Evolutionary conservation across 2,113 vertebrate species (phyloP), one percentile per base, ranked within the genome.

Genomic region (Lagopus leucura): DNA sequence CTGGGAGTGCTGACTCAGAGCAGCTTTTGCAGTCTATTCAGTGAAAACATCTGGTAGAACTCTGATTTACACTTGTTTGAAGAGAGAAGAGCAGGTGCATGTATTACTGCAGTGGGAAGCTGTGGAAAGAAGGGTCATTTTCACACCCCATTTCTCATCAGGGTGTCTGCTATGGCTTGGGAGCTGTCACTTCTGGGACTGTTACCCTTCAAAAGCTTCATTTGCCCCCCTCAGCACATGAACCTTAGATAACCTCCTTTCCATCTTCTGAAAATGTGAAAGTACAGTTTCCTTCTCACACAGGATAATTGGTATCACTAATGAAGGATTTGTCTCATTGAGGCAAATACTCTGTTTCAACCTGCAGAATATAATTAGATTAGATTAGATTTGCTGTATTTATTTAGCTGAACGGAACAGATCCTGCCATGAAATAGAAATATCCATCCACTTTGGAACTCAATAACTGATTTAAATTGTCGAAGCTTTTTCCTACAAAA

Each of bases 51-150:
- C 91, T 95, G 87, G 64, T 83, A 74, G 20, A 54, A 71, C 69
- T 94, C 88, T 95, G 88, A 94, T 96, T 95, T 94, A 84, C 55
- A 77, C 82, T 89, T 89, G 75, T 92, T 86, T 74, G 69, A 80
- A 86, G 93, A 94, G 40, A 86, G 80, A 82, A 95, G 84, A 73
- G 36, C 85, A 93, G 82, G 76, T 95, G 80, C 83, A 73, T 60
- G 52, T 76, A 42, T 75, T 80, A 50, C 72, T 92, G 58, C 48
- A 64, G 36, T 65, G 34, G 63, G 54, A 89, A 90, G 75, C 28
- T 69, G 13, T 81, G 40, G 79, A 58, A 79, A 64, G 52, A 63
- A 72, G 27, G 22, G 61, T 86, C 67, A 16, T 92, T 84, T 55
- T 88, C 40, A 48, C 3, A 4, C 28, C 65, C 10, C 19, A 48